These are phyloP conservation scores for Promerops cafer DNA, from an alignment of 2,113 vertebrate genomes.

Conservation along the genomic window DNA sequence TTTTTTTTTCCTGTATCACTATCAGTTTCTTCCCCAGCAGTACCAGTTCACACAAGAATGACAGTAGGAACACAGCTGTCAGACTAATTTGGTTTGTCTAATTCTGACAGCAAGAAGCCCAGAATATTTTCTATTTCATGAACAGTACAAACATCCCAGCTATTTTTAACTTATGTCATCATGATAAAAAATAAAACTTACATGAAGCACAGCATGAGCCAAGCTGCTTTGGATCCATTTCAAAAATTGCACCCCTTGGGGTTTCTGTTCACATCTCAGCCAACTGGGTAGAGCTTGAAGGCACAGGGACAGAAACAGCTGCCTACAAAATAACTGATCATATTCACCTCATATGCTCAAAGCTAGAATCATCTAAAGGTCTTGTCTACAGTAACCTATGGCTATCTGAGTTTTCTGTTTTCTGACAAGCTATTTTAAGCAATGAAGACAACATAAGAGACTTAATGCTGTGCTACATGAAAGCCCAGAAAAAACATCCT, in stretches of 20 bases:
- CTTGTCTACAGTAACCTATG: background rate
- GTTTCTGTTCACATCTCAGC: conserved; percentile 18
- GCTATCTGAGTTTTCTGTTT: background rate
- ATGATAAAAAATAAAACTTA: conserved; percentile 31
- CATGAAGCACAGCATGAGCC: background rate
- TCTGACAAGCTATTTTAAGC: background rate
- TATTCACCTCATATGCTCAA: background rate
- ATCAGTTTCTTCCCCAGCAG: background rate
- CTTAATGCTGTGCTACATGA: background rate
- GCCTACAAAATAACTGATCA: background rate
- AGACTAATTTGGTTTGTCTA: background rate
- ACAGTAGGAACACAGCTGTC: conserved; percentile 12
- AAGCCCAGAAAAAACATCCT: background rate
- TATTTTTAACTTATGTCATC: conserved; percentile 43
- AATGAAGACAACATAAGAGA: background rate
- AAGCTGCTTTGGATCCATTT: conserved; percentile 34
- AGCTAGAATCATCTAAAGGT: background rate
- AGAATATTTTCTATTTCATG: conserved; percentile 20
- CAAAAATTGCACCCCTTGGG: conserved; percentile 13
- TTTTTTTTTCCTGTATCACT: background rate
- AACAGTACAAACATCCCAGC: background rate
- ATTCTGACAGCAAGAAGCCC: background rate
- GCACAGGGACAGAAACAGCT: background rate
- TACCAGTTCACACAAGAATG: background rate
- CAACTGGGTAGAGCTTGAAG: background rate